These are phyloP conservation scores for Drosophila kepulauana DNA, from an alignment of 1,140 invertebrate genomes.

Conservation along the genomic window DNA sequence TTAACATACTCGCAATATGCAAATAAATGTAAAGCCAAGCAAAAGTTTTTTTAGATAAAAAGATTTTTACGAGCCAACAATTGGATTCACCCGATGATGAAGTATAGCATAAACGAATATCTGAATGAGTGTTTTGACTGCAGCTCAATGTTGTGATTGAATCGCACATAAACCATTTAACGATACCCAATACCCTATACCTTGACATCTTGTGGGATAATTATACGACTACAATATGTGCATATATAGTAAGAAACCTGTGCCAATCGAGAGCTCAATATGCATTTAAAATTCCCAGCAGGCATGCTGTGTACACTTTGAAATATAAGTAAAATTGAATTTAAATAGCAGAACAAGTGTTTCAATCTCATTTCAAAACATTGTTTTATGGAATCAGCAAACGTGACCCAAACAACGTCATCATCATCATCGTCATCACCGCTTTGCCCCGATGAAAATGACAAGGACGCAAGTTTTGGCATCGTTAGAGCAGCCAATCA, in stretches of 20 bases:
- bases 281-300: slow-evolving; percentile 20
- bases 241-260: not conserved
- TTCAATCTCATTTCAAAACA: slow-evolving; percentile 12
- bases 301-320: slow-evolving; percentile 1
- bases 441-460: slow-evolving; percentile 7
- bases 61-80: slow-evolving; percentile 58
- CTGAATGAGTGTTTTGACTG: slow-evolving; percentile 30
- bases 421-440: slow-evolving; percentile 14
- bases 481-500: slow-evolving; percentile 32
- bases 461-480: too few species aligned
- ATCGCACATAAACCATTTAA: slow-evolving; percentile 20
- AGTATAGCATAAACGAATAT: not conserved
- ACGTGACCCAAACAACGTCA: slow-evolving; percentile 30
- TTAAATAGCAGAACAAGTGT: slow-evolving; percentile 3
- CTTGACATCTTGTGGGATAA: slow-evolving; percentile 4
- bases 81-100: slow-evolving; percentile 40
- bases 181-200: not conserved
- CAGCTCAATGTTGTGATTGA: slow-evolving; percentile 16
- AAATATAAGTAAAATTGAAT: slow-evolving; percentile 14
- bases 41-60: slow-evolving; percentile 52
- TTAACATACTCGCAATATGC: slow-evolving; percentile 54
- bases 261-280: not conserved
- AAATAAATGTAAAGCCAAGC: slow-evolving; percentile 45
- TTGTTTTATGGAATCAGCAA: slow-evolving; percentile 13
- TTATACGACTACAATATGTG: not conserved